A percentile compares a stretch with the other conserved stretches of the same genome.
phyloP scores from a whole-genome alignment of 2,113 vertebrate genomes.

The Haplotaxodon microlepis region DNA sequence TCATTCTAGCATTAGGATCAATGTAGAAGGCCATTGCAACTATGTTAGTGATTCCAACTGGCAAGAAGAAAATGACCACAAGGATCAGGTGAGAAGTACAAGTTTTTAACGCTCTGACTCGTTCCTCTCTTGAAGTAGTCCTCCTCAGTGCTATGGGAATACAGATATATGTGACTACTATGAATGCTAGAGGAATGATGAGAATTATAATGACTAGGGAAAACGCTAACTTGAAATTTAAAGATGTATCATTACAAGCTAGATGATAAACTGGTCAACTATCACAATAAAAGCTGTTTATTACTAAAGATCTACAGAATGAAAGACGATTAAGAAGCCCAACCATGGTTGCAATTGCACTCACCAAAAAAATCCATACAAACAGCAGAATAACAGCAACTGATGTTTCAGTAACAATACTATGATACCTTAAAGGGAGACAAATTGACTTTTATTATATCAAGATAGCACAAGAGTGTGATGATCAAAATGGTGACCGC shows the following conservation, averaged over 20 bases:
- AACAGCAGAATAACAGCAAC: too few species aligned
- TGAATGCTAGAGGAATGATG: not conserved
- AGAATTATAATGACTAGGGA: not conserved
- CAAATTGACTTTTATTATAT: too few species aligned
- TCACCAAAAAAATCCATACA: too few species aligned
- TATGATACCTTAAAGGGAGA: too few species aligned
- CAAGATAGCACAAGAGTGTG: too few species aligned
- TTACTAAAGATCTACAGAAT: not conserved
- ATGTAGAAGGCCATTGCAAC: not conserved
- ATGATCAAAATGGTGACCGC: too few species aligned
- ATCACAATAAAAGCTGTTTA: not conserved
- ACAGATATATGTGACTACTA: not conserved
- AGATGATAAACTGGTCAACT: not conserved
- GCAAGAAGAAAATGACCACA: conserved; percentile 27
- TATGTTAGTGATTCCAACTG: not conserved
- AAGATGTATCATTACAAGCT: not conserved
- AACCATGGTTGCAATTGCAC: too few species aligned
- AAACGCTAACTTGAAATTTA: not conserved
- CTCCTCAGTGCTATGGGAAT: not conserved
- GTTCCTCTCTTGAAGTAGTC: conserved; percentile 10
- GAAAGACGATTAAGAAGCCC: too few species aligned
- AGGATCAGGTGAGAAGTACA: conserved; percentile 59
- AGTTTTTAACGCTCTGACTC: conserved; percentile 48
- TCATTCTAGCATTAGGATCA: conserved; percentile 38
- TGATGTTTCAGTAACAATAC: not conserved